phyloP scores from a whole-genome alignment of 2,888 invertebrate species.

The Geophilus truncorum region DNA sequence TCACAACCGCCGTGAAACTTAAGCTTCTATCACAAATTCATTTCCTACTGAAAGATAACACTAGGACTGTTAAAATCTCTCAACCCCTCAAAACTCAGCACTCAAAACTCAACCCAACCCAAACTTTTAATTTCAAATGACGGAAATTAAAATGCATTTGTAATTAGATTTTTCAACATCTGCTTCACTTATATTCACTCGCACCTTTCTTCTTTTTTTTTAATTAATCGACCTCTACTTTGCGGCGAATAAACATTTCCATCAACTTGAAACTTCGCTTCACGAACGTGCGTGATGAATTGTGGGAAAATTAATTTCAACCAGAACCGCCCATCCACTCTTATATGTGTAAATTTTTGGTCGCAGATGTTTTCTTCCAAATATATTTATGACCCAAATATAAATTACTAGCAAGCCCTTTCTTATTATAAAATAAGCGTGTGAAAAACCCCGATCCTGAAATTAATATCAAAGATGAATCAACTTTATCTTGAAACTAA shows the following conservation, averaged over 20 bases:
- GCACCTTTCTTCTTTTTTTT: background rate
- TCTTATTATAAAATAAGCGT: background rate
- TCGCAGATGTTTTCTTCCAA: slow-evolving; percentile 9
- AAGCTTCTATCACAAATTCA: background rate
- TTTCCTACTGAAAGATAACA: slow-evolving; percentile 9
- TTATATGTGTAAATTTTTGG: slow-evolving; percentile 12
- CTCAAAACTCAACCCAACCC: background rate
- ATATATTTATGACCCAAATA: background rate
- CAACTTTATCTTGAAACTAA: slow-evolving; percentile 1
- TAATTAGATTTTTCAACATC: slow-evolving; percentile 27
- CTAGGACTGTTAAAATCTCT: background rate
- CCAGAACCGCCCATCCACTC: background rate
- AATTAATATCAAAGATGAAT: slow-evolving; percentile 27
- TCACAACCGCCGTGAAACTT: background rate
- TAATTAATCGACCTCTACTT: background rate
- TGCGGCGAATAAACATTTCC: slow-evolving; percentile 6
- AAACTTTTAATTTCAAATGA: slow-evolving; percentile 11
- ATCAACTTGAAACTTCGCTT: background rate
- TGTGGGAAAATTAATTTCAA: slow-evolving; percentile 25
- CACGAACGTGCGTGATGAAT: background rate
- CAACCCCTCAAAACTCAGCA: background rate
- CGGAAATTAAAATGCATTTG: slow-evolving; percentile 17
- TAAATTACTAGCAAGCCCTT: background rate
- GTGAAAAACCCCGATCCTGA: background rate
- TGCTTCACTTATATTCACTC: background rate